phyloP scores from a whole-genome alignment of 2,797 vertebrate genomes.

The Gila robusta region DNA sequence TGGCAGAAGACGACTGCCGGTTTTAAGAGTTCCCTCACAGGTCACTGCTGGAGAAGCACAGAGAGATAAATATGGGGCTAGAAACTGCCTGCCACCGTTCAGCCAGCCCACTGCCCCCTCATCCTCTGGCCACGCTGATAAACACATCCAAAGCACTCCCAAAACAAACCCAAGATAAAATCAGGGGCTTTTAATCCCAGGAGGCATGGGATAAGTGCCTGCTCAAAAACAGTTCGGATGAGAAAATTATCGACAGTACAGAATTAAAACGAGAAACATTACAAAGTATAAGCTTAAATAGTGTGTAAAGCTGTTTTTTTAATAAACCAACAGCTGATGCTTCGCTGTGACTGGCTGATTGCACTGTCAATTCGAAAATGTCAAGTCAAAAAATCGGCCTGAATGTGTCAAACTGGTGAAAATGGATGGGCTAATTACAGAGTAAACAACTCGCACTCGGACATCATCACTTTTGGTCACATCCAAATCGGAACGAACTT shows the following conservation, averaged over 20 bases:
- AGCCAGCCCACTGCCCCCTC: constrained; percentile 30
- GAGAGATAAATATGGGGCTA: constrained; percentile 47
- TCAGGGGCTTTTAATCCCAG: constrained; percentile 26
- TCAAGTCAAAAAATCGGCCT: background rate
- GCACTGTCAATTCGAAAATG: background rate
- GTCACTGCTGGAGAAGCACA: constrained; percentile 50
- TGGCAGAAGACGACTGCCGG: constrained; percentile 67
- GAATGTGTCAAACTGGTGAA: constrained; percentile 3
- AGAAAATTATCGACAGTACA: background rate
- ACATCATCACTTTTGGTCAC: constrained; percentile 17
- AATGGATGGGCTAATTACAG: constrained; percentile 22
- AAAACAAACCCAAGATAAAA: constrained; percentile 27
- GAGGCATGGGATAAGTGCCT: background rate
- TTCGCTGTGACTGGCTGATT: background rate
- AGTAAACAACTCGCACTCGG: constrained; percentile 5
- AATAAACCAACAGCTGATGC: background rate
- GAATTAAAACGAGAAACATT: background rate
- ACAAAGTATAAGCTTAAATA: background rate
- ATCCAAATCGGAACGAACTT: background rate
- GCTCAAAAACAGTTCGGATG: background rate
- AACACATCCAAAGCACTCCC: constrained; percentile 1
- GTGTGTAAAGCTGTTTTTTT: background rate
- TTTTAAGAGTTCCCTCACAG: constrained; percentile 60
- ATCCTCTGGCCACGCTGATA: constrained; percentile 14
- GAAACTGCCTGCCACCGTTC: constrained; percentile 24